A percentile compares a stretch with the other conserved stretches of the same genome.
Evolutionary conservation across 2,888 invertebrate genomes (phyloP).

Genomic region (Drosophila stalkeri): DNA sequence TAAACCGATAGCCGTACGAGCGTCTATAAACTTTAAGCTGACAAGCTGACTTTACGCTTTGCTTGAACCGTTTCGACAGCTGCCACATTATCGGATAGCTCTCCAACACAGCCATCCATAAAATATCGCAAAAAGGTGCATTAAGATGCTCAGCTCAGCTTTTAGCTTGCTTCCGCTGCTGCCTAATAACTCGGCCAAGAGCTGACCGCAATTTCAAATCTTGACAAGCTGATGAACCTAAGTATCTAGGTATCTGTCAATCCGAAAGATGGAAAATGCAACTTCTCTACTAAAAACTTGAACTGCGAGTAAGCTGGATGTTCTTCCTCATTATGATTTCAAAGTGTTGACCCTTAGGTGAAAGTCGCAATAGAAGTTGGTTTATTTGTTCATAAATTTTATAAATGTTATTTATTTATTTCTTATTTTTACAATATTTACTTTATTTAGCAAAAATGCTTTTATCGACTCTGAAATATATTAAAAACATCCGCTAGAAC

Average conservation of each 20-base stretch:
- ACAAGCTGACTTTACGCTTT: slow-evolving; percentile 42
- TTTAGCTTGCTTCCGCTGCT: slow-evolving; percentile 45
- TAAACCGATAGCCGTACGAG: slow-evolving; percentile 54
- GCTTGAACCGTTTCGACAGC: slow-evolving; percentile 29
- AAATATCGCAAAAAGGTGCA: slow-evolving; percentile 58
- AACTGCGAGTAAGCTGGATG: slow-evolving; percentile 13
- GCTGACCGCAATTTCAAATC: slow-evolving; percentile 35
- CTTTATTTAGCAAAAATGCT: too few species aligned
- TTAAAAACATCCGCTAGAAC: too few species aligned
- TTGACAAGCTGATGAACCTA: slow-evolving; percentile 22
- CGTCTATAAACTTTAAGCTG: slow-evolving; percentile 22
- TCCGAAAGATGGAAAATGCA: background rate
- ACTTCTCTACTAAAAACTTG: background rate
- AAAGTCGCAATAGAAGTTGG: background rate
- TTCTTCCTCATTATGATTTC: background rate
- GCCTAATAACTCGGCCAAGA: slow-evolving; percentile 17
- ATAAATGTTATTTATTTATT: too few species aligned
- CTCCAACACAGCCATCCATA: slow-evolving; percentile 36
- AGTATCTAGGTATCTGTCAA: slow-evolving; percentile 3
- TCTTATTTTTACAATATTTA: too few species aligned
- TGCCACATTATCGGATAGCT: slow-evolving; percentile 35
- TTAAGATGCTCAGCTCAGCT: slow-evolving; percentile 51
- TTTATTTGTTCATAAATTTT: background rate
- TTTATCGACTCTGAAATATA: too few species aligned
- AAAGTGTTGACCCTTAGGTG: background rate